Base-by-base conservation (phyloP, 2,113 vertebrate species). In the Sporophila hypoxantha region DNA sequence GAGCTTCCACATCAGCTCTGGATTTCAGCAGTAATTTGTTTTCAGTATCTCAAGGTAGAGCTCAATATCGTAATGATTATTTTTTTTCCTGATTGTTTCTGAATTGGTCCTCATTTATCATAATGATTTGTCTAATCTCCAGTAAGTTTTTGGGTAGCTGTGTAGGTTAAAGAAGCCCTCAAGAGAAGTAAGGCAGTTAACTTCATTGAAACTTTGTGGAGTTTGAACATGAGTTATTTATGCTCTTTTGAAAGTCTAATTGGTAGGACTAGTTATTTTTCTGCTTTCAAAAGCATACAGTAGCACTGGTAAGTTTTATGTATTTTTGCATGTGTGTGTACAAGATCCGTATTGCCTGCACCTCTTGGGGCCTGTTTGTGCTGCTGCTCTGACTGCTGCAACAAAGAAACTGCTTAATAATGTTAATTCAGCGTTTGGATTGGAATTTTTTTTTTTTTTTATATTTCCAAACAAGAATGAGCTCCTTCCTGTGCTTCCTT, bases 191-290 rank as follows among this genome's bases (percentile, higher is more conserved):
- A 76, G 11, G 41, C 36, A 37, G 62, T 88, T 75, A 84, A 86
- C 46, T 75, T 87, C 41, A 77, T 29, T 19, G 53, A n/a, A 92
- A 68, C 61, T 87, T 76, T 21, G 46, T 68, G 69, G 55, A 77
- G 39, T 85, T 70, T 81, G 66, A 87, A 68, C 10, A 57, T 25
- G 39, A 87, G 62, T 95, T 93, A 92, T 68, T 89, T 77, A 78
- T 83, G 85, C 53, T 85, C 37, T 74, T 89, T 95, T 85, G 76
- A 83, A 94, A 93, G 76, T 82, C 79, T 90, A 64, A 92, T 76
- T 82, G 49, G 20, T 69, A 47, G 41, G 32, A 68, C 27, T 85
- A 23, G 56, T 41, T 87, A 30, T 82, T 94, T 90, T 85, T 87
- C 79, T 68, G 25, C 32, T 89, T 87, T 74, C 34, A 37, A 80